A percentile compares a stretch with the other conserved stretches of the same genome.
phyloP scores from a whole-genome alignment of 2,888 invertebrate species.

The Drosophila fulvimacula region DNA sequence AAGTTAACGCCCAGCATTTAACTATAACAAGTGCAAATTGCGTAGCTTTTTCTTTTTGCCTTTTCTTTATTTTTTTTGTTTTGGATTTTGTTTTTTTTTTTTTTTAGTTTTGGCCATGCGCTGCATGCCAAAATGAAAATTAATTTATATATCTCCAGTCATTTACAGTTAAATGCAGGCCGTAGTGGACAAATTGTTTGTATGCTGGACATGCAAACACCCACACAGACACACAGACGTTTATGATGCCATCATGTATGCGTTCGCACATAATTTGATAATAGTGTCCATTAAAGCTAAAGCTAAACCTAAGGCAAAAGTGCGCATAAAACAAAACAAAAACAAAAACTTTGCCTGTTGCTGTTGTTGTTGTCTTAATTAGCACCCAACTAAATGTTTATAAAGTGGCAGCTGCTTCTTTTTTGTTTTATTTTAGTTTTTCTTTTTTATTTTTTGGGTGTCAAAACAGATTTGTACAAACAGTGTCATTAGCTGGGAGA shows the following conservation, averaged over 20 bases:
- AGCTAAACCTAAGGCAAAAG: constrained; percentile 53
- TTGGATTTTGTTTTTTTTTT: background rate
- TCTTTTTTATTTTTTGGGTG: constrained; percentile 30
- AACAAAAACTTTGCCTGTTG: constrained; percentile 22
- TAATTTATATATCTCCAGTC: constrained; percentile 7
- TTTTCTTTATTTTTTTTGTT: background rate
- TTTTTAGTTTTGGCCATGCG: constrained; percentile 24
- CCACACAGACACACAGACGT: constrained; percentile 35
- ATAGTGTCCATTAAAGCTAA: constrained; percentile 70
- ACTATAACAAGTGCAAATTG: constrained; percentile 69
- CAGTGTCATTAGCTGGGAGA: constrained; percentile 65
- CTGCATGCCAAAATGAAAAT: constrained; percentile 55
- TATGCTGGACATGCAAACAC: constrained; percentile 59
- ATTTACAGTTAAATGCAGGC: constrained; percentile 35
- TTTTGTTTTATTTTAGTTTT: background rate
- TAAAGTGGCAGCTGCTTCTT: constrained; percentile 47
- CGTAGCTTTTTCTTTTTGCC: constrained; percentile 3
- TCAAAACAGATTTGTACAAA: constrained; percentile 58
- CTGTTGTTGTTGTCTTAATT: constrained; percentile 53
- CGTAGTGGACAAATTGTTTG: constrained; percentile 22
- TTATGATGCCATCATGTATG: constrained; percentile 67
- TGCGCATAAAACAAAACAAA: constrained; percentile 44
- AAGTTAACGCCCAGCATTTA: constrained; percentile 47
- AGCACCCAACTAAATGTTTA: constrained; percentile 76
- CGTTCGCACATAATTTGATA: constrained; percentile 71